These are phyloP conservation scores for Halocaridina rubra DNA, from an alignment of 2,888 invertebrate genomes.

Conservation along the genomic window DNA sequence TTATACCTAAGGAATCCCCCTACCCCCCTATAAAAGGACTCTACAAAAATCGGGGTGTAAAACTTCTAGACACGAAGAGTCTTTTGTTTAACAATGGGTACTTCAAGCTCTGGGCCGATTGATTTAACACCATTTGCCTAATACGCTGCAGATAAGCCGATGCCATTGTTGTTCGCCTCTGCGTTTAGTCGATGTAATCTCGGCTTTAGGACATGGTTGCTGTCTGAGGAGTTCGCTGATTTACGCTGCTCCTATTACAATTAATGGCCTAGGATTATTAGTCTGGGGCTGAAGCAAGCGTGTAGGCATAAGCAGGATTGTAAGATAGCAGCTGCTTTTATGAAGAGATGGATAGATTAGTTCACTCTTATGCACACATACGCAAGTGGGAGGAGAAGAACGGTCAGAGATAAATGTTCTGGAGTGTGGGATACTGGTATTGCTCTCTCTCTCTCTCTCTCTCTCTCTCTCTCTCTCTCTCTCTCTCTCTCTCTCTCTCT, in stretches of 20 bases:
- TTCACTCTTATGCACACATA: neutral
- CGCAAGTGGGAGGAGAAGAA: neutral
- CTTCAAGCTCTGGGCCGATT: conserved; percentile 14
- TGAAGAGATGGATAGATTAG: neutral
- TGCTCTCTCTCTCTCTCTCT: neutral
- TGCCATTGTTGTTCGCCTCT: conserved; percentile 24
- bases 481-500: neutral
- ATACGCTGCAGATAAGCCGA: conserved; percentile 36
- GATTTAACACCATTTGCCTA: conserved; percentile 43
- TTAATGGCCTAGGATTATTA: conserved; percentile 28
- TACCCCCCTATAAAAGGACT: conserved; percentile 45
- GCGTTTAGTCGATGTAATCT: conserved; percentile 51
- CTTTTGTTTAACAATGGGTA: conserved; percentile 45
- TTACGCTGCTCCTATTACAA: conserved; percentile 36
- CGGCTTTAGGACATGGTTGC: conserved; percentile 25
- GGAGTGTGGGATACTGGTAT: conserved; percentile 3
- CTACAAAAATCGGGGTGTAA: conserved; percentile 44
- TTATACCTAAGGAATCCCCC: conserved; percentile 9
- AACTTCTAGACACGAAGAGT: conserved; percentile 22
- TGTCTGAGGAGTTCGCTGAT: conserved; percentile 24
- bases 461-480: neutral
- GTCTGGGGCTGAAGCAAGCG: neutral
- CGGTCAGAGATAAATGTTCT: too few relatives aligned
- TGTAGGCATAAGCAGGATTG: neutral
- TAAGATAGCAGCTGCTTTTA: neutral